Conservation (phyloP, 2,113 vertebrate genomes). For the Cygnus atratus region DNA sequence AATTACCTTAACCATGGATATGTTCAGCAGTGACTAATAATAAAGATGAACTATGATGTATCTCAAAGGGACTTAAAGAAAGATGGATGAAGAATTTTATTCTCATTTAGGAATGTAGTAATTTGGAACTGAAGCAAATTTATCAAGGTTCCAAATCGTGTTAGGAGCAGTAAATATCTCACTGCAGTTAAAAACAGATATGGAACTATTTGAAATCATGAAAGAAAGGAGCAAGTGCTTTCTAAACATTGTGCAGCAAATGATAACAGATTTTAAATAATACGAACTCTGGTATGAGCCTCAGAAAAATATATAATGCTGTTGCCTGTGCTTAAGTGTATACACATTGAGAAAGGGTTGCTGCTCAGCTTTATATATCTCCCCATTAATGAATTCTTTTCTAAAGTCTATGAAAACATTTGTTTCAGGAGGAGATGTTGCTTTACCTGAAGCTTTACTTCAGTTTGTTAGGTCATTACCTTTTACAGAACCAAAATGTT, state of each 20-base stretch:
- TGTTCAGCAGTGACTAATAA: slow-evolving; percentile 2
- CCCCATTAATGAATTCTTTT: background rate
- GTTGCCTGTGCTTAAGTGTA: background rate
- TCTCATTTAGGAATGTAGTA: slow-evolving; percentile 3
- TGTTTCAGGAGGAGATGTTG: background rate
- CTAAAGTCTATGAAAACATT: background rate
- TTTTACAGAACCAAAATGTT: background rate
- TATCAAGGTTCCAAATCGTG: background rate
- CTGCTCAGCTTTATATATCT: background rate
- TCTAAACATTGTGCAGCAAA: background rate
- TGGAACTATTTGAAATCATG: background rate
- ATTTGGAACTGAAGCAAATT: slow-evolving; percentile 13
- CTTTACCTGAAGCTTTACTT: background rate
- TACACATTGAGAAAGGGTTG: background rate
- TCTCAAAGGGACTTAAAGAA: slow-evolving; percentile 37
- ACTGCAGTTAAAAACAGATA: background rate
- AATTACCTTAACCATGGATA: background rate
- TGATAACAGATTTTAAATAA: background rate
- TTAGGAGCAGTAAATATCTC: background rate
- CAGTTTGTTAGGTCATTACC: background rate
- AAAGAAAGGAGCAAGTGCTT: background rate
- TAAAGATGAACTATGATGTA: background rate
- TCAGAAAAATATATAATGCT: background rate
- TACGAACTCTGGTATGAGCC: background rate
- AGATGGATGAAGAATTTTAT: background rate